These are phyloP conservation scores for Brachypalpus laphriformis DNA, from an alignment of 2,888 invertebrate genomes.

Conservation along the genomic window DNA sequence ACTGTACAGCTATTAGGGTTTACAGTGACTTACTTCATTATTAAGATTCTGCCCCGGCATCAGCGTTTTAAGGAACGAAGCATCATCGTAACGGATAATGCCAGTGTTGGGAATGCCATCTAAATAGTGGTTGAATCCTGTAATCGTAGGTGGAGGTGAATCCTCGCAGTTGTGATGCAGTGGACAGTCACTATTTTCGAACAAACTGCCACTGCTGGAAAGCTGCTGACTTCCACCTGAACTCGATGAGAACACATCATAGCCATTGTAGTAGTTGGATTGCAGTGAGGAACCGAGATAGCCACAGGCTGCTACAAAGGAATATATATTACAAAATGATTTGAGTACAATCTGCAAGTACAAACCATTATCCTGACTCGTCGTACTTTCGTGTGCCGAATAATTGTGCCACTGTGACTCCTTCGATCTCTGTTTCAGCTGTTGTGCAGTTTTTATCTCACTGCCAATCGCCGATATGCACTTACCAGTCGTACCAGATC, in stretches of 20 bases:
- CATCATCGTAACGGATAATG: slow-evolving; percentile 82
- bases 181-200: slow-evolving; percentile 77
- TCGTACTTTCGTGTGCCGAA: slow-evolving; percentile 46
- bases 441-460: slow-evolving; percentile 80
- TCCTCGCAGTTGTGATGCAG: slow-evolving; percentile 81
- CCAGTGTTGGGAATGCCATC: slow-evolving; percentile 82
- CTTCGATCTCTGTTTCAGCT: slow-evolving; percentile 80
- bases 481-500: slow-evolving; percentile 73
- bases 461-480: slow-evolving; percentile 82
- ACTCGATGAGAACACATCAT: slow-evolving; percentile 79
- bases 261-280: slow-evolving; percentile 81
- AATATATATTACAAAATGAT: neutral
- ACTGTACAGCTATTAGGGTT: neutral
- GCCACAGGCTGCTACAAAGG: slow-evolving; percentile 26
- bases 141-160: slow-evolving; percentile 82
- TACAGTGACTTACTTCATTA: slow-evolving; percentile 80
- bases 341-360: neutral
- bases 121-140: slow-evolving; percentile 80
- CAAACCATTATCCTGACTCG: slow-evolving; percentile 64
- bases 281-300: slow-evolving; percentile 76
- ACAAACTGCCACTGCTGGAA: slow-evolving; percentile 75
- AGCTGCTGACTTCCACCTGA: slow-evolving; percentile 71
- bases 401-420: slow-evolving; percentile 76
- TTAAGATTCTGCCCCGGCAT: slow-evolving; percentile 83
- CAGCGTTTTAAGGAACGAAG: slow-evolving; percentile 81